Conservation (phyloP, 2,797 vertebrate species). For the Pseudochromis fuscus region DNA sequence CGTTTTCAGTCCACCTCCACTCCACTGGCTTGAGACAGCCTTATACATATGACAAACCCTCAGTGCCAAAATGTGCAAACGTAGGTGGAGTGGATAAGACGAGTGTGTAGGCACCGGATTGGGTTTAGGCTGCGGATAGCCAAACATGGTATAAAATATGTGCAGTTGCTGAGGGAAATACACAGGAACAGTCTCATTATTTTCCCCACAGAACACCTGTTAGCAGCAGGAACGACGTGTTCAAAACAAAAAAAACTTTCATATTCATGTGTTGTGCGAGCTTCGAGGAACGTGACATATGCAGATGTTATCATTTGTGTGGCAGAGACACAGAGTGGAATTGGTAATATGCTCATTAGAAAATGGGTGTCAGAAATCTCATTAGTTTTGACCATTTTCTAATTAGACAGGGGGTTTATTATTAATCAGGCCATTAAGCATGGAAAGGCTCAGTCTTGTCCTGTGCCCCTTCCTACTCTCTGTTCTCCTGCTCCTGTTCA, state of each 20-base stretch:
- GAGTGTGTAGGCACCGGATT: neutral
- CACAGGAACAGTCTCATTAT: constrained; percentile 25
- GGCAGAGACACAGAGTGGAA: constrained; percentile 45
- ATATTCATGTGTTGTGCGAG: constrained; percentile 52
- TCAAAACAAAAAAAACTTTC: constrained; percentile 49
- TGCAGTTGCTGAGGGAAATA: neutral
- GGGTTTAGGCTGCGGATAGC: neutral
- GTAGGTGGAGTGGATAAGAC: neutral
- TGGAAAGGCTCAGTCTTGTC: constrained; percentile 48
- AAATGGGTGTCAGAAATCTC: constrained; percentile 67
- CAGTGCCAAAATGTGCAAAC: neutral
- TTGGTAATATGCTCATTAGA: constrained; percentile 69
- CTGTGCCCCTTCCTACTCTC: constrained; percentile 31
- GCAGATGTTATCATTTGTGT: constrained; percentile 57
- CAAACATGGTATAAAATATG: neutral
- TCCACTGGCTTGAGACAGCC: neutral
- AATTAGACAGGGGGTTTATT: constrained; percentile 76
- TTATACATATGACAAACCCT: neutral
- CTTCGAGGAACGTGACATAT: constrained; percentile 37
- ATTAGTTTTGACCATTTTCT: constrained; percentile 75
- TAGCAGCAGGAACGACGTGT: constrained; percentile 37
- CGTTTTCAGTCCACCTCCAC: neutral
- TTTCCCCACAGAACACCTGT: constrained; percentile 37
- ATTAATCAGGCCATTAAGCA: constrained; percentile 75
- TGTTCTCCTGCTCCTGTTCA: constrained; percentile 34